phyloP scores from a whole-genome alignment of 2,888 invertebrate genomes.

The Latrodectus hesperus region DNA sequence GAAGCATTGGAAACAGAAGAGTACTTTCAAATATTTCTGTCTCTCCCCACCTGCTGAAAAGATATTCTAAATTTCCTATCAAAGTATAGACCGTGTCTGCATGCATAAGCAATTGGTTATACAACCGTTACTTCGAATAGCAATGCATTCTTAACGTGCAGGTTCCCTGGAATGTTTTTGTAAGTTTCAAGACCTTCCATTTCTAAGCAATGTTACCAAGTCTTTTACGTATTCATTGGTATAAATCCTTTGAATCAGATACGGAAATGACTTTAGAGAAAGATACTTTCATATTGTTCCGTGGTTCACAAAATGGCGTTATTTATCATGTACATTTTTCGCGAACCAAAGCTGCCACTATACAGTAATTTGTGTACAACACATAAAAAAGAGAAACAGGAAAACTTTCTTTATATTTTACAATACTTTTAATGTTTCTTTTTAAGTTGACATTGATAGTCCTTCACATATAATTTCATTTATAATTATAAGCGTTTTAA shows the following conservation, averaged over 20 bases:
- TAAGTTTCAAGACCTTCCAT: background rate
- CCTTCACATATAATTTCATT: too few relatives aligned
- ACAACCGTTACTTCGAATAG: constrained; percentile 7
- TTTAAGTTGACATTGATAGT: too few relatives aligned
- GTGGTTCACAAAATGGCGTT: background rate
- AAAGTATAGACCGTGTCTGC: constrained; percentile 29
- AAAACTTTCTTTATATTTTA: too few relatives aligned
- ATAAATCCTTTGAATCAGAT: constrained; percentile 28
- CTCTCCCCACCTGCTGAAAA: constrained; percentile 6
- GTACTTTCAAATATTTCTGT: constrained; percentile 7
- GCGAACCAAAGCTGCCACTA: too few relatives aligned
- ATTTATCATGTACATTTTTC: background rate
- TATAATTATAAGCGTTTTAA: too few relatives aligned
- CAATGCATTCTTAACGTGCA: constrained; percentile 50
- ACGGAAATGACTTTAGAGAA: constrained; percentile 14
- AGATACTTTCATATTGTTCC: background rate
- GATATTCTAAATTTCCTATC: constrained; percentile 33
- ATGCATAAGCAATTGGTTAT: constrained; percentile 57
- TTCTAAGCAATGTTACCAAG: constrained; percentile 6
- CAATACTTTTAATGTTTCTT: too few relatives aligned
- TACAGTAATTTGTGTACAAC: too few relatives aligned
- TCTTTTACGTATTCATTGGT: constrained; percentile 37
- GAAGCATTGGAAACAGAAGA: constrained; percentile 36
- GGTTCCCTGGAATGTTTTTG: constrained; percentile 21
- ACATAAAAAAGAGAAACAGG: too few relatives aligned